These are phyloP conservation scores for Spermophilus dauricus DNA, from an alignment of 2,113 vertebrate genomes.

Conservation along the genomic window DNA sequence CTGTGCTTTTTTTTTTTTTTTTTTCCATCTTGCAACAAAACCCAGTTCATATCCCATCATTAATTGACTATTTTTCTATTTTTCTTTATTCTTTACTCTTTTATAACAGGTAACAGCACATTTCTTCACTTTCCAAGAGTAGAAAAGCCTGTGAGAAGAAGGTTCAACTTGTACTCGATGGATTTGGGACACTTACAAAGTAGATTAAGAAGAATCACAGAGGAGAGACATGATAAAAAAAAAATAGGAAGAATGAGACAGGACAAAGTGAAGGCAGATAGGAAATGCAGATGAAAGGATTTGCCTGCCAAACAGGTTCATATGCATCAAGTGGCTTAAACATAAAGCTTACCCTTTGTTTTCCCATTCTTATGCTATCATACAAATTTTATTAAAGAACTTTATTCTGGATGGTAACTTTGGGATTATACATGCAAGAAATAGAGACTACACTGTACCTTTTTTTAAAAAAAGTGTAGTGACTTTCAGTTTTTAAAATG, in stretches of 20 bases:
- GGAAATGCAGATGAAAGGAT: not conserved
- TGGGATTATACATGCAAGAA: not conserved
- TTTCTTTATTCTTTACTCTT: not conserved
- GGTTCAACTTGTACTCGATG: not conserved
- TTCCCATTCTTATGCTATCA: not conserved
- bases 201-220: not conserved
- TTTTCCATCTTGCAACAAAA: not conserved
- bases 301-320: not conserved
- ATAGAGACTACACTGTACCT: not conserved
- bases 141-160: not conserved
- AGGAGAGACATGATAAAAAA: not conserved
- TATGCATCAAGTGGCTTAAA: not conserved
- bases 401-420: not conserved
- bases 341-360: not conserved
- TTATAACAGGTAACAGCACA: not conserved
- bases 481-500: constrained; percentile 6
- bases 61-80: not conserved
- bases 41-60: not conserved
- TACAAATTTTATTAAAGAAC: not conserved
- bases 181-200: not conserved
- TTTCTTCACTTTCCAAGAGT: not conserved
- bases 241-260: not conserved
- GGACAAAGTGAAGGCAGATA: not conserved
- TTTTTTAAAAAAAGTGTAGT: not conserved
- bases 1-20: not conserved